Conservation (phyloP, 2,888 invertebrate genomes). For the Automeris io region DNA sequence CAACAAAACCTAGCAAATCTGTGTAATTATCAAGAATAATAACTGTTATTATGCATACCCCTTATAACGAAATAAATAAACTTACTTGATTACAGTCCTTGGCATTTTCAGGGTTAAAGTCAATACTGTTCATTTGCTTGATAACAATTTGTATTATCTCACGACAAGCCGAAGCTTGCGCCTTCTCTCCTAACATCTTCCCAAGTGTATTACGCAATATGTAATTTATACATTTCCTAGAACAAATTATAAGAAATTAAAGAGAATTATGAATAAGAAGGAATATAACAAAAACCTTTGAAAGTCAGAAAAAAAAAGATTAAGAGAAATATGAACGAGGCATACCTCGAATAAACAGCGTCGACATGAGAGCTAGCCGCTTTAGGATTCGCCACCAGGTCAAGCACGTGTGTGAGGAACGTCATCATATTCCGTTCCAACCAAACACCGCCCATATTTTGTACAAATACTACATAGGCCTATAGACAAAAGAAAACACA, state of each 20-base stretch:
- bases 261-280: not conserved
- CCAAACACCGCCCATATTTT: slow-evolving; percentile 96
- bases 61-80: no score
- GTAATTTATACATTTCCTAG: slow-evolving; percentile 96
- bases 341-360: slow-evolving; percentile 92
- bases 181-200: slow-evolving; percentile 96
- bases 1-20: no score
- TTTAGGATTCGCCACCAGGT: slow-evolving; percentile 96
- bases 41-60: no score
- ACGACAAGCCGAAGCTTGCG: slow-evolving; percentile 96
- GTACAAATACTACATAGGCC: slow-evolving; percentile 97
- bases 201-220: slow-evolving; percentile 94
- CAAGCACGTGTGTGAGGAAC: slow-evolving; percentile 92
- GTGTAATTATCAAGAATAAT: no score
- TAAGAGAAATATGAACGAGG: no score
- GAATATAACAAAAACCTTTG: no score
- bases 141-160: slow-evolving; percentile 94
- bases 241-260: slow-evolving; percentile 10
- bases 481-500: slow-evolving; percentile 52
- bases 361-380: slow-evolving; percentile 98
- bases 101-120: slow-evolving; percentile 94
- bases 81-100: slow-evolving; percentile 88
- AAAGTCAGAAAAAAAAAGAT: no score
- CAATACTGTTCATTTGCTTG: slow-evolving; percentile 96
- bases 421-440: slow-evolving; percentile 92